Percentiles rank a stretch among this genome's conserved stretches.
Conservation (phyloP, 2,797 vertebrate species). For the Spheniscus humboldti region DNA sequence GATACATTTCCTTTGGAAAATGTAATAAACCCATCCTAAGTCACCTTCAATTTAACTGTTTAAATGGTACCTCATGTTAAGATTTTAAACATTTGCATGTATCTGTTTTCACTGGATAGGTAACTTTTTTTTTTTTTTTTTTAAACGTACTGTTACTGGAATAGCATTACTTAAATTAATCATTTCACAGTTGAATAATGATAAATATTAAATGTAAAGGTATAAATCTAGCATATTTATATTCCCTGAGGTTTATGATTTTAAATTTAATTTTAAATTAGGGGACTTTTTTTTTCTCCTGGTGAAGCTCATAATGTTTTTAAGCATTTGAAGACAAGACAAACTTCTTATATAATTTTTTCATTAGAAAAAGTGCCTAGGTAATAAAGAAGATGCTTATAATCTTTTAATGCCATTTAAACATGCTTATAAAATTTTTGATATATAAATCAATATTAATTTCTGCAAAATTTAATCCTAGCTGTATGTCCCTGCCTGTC, state of each 20-base stretch:
- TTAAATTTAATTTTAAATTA: background rate
- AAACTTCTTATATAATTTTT: background rate
- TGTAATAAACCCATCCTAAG: background rate
- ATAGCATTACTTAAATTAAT: background rate
- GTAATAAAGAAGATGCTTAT: background rate
- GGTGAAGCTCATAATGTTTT: background rate
- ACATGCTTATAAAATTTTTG: background rate
- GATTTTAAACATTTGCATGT: background rate
- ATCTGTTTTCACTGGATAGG: background rate
- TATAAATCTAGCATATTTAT: background rate
- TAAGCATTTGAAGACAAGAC: background rate
- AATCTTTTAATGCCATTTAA: background rate
- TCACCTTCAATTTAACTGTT: background rate
- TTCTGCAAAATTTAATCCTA: background rate
- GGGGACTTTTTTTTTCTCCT: background rate
- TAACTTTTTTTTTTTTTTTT: background rate
- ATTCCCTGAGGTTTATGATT: background rate
- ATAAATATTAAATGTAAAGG: background rate
- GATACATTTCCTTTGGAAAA: background rate
- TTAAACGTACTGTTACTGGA: background rate
- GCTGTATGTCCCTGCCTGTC: background rate
- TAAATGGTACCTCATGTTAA: background rate
- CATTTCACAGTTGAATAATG: background rate
- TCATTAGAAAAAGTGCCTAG: background rate
- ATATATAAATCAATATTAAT: background rate